Evolutionary conservation across 2,888 invertebrate genomes (phyloP), one percentile per base, ranked within the genome.

Genomic region (Caenorhabditis macrosperma): DNA sequence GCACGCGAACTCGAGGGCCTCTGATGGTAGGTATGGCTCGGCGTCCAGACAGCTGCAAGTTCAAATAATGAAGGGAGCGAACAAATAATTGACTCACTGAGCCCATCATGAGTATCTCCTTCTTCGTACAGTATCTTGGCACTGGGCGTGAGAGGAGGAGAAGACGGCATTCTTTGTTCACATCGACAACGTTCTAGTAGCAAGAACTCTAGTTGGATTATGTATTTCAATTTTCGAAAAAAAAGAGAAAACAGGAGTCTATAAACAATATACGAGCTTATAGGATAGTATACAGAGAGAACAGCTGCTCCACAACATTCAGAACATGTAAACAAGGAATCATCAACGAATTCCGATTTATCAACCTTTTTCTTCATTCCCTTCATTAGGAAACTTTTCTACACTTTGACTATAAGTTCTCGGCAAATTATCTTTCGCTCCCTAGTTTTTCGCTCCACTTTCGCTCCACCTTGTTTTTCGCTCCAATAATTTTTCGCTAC

Each of bases 111-210:
- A 2, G 77, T 69, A 3, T 69, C 66, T 15, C 69, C 77, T 35
- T 78, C 69, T 38, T 71, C 77, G 26, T 78, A 78, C 5, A 71
- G 71, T 38, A 71, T 57, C 24, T 78, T 78, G n/a, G 69, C 33
- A 60, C 57, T 68, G 2, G 69, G 44, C n/a, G 67, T 38, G n/a
- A 67, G 74, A n/a, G 78, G 74, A 5, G 78, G 71, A n/a, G 72
- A 55, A 38, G 71, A 71, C 10, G 59, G 59, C 52, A 54, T 50
- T 22, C 35, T 59, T 24, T 28, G 20, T 38, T 66, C 50, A 75
- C 67, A 75, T 75, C 46, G 64, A 63, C 46, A 46, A 72, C 12
- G n/a, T 26, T 22, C 9, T 17, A 17, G 26, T 12, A 33, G 22
- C 12, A 38, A 38, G 15, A 38, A 15, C 38, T 38, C 15, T 3